Evolutionary conservation across 1,140 invertebrate genomes (phyloP).

Genomic region (Oreohelix idahoensis): DNA sequence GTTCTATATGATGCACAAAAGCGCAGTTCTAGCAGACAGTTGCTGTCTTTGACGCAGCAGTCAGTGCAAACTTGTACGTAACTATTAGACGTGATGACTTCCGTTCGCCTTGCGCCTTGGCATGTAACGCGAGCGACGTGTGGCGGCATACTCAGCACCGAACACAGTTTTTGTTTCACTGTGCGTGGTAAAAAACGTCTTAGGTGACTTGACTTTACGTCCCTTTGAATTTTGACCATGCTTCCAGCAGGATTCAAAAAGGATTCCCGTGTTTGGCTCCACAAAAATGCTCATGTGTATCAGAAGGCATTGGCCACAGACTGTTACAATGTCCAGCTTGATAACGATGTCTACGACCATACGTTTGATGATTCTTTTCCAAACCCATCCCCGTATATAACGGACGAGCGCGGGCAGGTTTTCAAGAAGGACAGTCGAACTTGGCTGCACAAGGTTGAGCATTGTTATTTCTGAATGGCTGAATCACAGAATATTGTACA

Average conservation of each 20-base stretch:
- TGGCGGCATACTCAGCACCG: background rate
- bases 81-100: background rate
- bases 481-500: too few relatives aligned
- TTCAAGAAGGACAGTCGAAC: conserved; percentile 35
- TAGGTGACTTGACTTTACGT: background rate
- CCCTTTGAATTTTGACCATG: conserved; percentile 1
- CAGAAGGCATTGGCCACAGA: conserved; percentile 13
- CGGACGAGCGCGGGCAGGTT: background rate
- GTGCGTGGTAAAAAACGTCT: background rate
- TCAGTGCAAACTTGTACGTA: background rate
- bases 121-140: background rate
- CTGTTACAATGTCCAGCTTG: background rate
- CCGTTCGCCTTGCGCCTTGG: background rate
- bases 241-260: conserved; percentile 39
- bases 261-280: conserved; percentile 30
- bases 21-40: too few relatives aligned
- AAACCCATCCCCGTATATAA: background rate
- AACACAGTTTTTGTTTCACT: background rate
- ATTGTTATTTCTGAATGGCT: too few relatives aligned
- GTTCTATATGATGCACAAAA: too few relatives aligned
- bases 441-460: conserved; percentile 29
- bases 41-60: background rate
- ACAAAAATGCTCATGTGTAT: conserved; percentile 17
- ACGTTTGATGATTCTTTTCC: background rate
- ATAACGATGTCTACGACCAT: background rate